Evolutionary conservation across 2,888 invertebrate species (phyloP).

Genomic region (Rhorus exstirpatorius): DNA sequence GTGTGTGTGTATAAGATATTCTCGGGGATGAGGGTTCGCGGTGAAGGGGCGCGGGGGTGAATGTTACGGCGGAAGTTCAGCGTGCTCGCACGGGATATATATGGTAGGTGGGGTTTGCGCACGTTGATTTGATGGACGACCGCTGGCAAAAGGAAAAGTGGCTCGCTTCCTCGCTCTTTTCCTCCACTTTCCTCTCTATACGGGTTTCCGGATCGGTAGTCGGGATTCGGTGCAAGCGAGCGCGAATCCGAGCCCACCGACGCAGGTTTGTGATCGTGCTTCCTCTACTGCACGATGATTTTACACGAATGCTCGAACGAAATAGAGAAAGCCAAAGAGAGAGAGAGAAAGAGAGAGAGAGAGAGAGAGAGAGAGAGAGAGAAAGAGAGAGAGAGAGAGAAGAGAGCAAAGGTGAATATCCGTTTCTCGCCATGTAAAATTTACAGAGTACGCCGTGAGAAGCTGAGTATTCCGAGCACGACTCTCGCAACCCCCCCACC

Average conservation of each 20-base stretch:
- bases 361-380: conserved; percentile 16
- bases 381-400: conserved; percentile 17
- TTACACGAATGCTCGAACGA: conserved; percentile 43
- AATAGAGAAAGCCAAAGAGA: conserved; percentile 11
- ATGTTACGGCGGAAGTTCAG: conserved; percentile 64
- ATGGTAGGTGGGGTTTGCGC: conserved; percentile 33
- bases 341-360: conserved; percentile 37
- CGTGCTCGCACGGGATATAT: conserved; percentile 41
- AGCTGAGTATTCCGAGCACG: conserved; percentile 57
- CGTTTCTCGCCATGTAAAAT: conserved; percentile 31
- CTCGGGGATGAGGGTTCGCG: not conserved
- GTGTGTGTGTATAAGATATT: conserved; percentile 45
- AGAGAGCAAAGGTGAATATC: conserved; percentile 20
- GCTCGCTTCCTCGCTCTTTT: conserved; percentile 25
- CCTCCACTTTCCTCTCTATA: not conserved
- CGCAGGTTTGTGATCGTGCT: conserved; percentile 48
- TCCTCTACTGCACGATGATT: conserved; percentile 31
- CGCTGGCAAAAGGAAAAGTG: conserved; percentile 64
- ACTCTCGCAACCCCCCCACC: conserved; percentile 19
- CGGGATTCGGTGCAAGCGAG: conserved; percentile 41
- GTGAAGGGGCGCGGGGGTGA: conserved; percentile 26
- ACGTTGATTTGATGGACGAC: conserved; percentile 73
- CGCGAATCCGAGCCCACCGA: conserved; percentile 16
- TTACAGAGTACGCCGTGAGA: conserved; percentile 10
- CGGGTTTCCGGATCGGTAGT: conserved; percentile 17